Conservation (phyloP, 2,797 vertebrate genomes). For the Gymnothorax reevesii region DNA sequence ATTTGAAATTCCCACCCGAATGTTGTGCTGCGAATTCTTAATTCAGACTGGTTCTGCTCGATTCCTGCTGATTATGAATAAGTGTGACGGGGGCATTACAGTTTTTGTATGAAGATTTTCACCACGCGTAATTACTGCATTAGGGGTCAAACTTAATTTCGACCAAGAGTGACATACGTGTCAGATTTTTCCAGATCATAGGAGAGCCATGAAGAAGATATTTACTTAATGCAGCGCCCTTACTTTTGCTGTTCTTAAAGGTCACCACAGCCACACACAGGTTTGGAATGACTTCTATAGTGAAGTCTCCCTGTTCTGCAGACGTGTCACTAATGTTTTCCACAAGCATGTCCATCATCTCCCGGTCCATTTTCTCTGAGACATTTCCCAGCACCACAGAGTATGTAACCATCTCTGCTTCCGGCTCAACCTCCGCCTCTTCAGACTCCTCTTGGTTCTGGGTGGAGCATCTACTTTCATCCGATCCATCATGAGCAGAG, state of each 20-base stretch:
- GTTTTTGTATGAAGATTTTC: too few relatives aligned
- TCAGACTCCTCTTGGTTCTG: not conserved
- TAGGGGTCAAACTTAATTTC: too few relatives aligned
- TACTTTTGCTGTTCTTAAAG: constrained; percentile 65
- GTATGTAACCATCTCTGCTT: constrained; percentile 38
- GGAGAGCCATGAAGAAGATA: not conserved
- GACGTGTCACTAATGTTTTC: constrained; percentile 56
- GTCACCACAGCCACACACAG: constrained; percentile 62
- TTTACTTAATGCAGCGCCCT: not conserved
- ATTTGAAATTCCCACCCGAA: too few relatives aligned
- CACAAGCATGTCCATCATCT: constrained; percentile 69
- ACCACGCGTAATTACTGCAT: too few relatives aligned
- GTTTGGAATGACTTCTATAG: constrained; percentile 60
- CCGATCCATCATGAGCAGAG: not conserved
- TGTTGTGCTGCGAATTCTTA: too few relatives aligned
- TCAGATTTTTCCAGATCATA: too few relatives aligned
- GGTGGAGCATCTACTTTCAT: not conserved
- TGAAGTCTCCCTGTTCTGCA: constrained; percentile 37
- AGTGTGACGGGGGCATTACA: too few relatives aligned
- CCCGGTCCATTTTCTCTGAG: constrained; percentile 18
- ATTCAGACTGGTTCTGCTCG: too few relatives aligned
- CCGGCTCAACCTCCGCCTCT: constrained; percentile 30
- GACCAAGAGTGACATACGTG: too few relatives aligned
- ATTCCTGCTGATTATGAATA: too few relatives aligned
- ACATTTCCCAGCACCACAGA: constrained; percentile 62